These are phyloP conservation scores for Lutjanus argentimaculatus DNA, from an alignment of 2,797 vertebrate genomes.

Conservation along the genomic window DNA sequence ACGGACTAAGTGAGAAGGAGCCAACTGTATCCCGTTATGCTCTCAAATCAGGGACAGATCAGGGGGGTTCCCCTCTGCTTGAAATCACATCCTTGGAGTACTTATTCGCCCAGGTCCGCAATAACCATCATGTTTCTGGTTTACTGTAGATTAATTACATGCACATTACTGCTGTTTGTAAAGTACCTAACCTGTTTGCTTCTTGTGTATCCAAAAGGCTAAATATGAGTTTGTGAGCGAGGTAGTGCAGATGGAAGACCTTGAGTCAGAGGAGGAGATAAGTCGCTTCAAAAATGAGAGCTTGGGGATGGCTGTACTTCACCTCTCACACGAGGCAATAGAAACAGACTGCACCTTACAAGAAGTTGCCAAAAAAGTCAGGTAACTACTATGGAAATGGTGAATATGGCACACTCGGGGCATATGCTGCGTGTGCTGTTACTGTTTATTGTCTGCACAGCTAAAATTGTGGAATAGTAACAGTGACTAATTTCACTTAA, in stretches of 20 bases:
- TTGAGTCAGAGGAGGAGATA: slow-evolving; percentile 84
- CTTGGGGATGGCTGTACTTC: slow-evolving; percentile 95
- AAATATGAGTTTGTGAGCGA: slow-evolving; percentile 94
- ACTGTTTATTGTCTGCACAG: not conserved
- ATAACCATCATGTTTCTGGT: not conserved
- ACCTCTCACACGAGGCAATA: slow-evolving; percentile 90
- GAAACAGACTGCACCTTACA: slow-evolving; percentile 83
- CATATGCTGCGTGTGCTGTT: not conserved
- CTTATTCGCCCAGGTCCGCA: slow-evolving; percentile 91
- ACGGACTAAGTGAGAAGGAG: slow-evolving; percentile 87
- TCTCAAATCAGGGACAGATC: slow-evolving; percentile 58
- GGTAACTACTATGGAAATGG: slow-evolving; percentile 76
- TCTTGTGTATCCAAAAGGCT: slow-evolving; percentile 82
- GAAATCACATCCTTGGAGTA: slow-evolving; percentile 92
- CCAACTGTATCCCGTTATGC: slow-evolving; percentile 84
- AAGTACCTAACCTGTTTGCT: not conserved
- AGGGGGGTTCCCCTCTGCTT: slow-evolving; percentile 83
- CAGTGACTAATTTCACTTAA: not conserved
- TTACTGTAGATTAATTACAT: too few species aligned
- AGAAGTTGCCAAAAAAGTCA: slow-evolving; percentile 88
- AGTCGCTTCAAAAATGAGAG: slow-evolving; percentile 93
- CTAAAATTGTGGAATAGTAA: not conserved
- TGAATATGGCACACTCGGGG: not conserved
- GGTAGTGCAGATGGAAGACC: slow-evolving; percentile 83
- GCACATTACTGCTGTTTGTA: not conserved